Evolutionary conservation across 2,113 vertebrate genomes (phyloP), one percentile per base, ranked within the genome.

Genomic region (Aphelocoma coerulescens): DNA sequence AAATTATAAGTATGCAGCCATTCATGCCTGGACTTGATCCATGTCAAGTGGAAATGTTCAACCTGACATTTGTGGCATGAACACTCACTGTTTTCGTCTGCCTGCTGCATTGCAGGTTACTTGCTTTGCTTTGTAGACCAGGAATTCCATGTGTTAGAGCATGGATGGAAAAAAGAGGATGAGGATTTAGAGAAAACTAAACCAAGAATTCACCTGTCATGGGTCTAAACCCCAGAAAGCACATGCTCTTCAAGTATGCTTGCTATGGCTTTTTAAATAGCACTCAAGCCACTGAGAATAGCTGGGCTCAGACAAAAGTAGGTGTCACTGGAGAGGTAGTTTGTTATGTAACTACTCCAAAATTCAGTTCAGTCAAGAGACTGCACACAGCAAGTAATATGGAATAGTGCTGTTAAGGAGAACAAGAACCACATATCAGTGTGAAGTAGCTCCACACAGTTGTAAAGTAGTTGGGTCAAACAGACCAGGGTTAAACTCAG

Each of bases 211-310:
- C 82, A 76, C 43, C 65, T 90, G 55, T 55, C 30, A 18, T 22
- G 46, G 11, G 12, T n/a, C 57, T 61, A 67, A 91, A 51, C 20
- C n/a, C 13, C 10, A 89, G 46, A 76, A 58, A 65, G 8, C 27
- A 44, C 13, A 24, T 58, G 62, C 9, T 83, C 8, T 75, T 3
- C 1, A 94, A 79, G 12, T 79, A 88, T 85, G 44, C 77, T 95
- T 85, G 72, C 91, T 96, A 85, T 62, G 66, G 51, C 54, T 61
- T 96, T 97, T 96, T 95, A 97, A 97, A 97, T 92, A 97, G 84
- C 76, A 80, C 61, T 94, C 76, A 89, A 88, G 72, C 41, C 58
- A 82, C 87, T 75, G 93, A 85, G 95, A 97, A 97, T 78, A 95
- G 78, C 88, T 96, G 80, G 72, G 39, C 73, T 94, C 66, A 90